phyloP scores from a whole-genome alignment of 2,888 invertebrate species.

The Pomacea canaliculata region DNA sequence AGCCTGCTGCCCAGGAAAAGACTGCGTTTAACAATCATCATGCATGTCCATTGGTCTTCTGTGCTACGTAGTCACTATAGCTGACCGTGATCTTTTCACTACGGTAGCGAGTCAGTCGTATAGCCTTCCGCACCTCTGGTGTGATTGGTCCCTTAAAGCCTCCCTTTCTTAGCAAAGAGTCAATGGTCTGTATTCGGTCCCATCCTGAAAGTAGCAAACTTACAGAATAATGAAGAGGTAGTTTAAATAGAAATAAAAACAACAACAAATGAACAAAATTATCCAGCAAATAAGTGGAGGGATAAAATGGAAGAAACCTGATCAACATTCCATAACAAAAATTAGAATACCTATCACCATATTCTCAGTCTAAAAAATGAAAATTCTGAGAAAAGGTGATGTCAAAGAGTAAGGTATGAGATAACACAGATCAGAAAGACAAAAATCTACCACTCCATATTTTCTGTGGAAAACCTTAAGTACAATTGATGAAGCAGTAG shows the following conservation, averaged over 20 bases:
- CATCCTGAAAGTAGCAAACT: conserved; percentile 79
- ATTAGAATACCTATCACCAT: too few relatives aligned
- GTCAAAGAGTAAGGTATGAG: too few relatives aligned
- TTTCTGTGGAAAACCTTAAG: too few relatives aligned
- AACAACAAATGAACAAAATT: too few relatives aligned
- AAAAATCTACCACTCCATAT: too few relatives aligned
- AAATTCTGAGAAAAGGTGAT: too few relatives aligned
- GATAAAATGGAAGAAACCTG: too few relatives aligned
- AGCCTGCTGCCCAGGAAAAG: conserved; percentile 36
- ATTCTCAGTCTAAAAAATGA: too few relatives aligned
- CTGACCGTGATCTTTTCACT: conserved; percentile 86
- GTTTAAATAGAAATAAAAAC: neutral
- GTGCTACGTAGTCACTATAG: conserved; percentile 65
- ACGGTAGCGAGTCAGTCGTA: conserved; percentile 95
- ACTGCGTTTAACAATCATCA: conserved; percentile 58
- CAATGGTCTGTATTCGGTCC: conserved; percentile 98
- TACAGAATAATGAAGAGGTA: neutral
- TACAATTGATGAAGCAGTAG: too few relatives aligned
- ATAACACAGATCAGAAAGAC: too few relatives aligned
- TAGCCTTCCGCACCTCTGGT: conserved; percentile 78
- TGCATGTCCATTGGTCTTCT: conserved; percentile 62
- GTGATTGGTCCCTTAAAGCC: conserved; percentile 85
- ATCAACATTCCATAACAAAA: too few relatives aligned
- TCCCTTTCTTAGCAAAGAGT: conserved; percentile 95
- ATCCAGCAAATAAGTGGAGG: too few relatives aligned